Percentiles rank a stretch among this genome's conserved stretches.
Conservation (phyloP, 2,113 vertebrate genomes). For the Oreochromis niloticus region DNA sequence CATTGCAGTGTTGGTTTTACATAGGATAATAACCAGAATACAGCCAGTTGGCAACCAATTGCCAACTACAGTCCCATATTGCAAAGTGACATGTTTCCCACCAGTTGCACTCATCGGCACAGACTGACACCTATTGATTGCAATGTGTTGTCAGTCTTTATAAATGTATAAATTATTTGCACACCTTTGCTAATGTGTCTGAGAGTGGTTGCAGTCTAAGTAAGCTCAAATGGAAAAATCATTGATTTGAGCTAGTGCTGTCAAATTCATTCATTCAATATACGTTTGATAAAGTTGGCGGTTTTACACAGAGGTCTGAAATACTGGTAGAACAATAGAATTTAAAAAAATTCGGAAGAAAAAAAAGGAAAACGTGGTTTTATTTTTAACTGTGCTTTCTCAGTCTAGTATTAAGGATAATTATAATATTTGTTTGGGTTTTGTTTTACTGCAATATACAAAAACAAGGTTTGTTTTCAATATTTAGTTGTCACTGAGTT, state of each 20-base stretch:
- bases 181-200: background rate
- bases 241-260: background rate
- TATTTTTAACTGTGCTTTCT: background rate
- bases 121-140: background rate
- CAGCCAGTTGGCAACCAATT: background rate
- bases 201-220: background rate
- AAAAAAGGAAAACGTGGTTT: background rate
- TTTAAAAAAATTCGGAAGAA: background rate
- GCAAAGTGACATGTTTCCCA: background rate
- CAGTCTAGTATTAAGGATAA: background rate
- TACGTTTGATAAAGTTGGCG: background rate
- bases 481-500: background rate
- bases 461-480: background rate
- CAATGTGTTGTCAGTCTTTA: background rate
- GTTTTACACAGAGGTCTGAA: background rate
- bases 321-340: background rate
- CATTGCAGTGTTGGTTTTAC: background rate
- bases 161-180: background rate
- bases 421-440: background rate
- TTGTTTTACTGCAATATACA: background rate
- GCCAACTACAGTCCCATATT: background rate
- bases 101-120: background rate
- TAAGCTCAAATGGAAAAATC: background rate
- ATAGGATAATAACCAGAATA: background rate
- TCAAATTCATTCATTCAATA: background rate